Conservation (phyloP, 2,797 vertebrate species). For the Acipenser transmontanus region DNA sequence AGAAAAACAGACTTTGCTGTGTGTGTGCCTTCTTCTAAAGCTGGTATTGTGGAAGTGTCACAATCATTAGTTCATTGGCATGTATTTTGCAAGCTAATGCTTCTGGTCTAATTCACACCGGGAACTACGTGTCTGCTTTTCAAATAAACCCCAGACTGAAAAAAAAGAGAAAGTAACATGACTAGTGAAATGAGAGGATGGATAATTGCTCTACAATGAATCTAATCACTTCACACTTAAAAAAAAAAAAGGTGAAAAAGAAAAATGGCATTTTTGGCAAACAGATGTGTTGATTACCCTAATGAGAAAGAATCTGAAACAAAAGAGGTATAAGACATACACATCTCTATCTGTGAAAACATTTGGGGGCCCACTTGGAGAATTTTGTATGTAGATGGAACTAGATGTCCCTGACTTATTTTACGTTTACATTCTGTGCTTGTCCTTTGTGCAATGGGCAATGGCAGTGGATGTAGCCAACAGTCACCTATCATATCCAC, state of each 20-base stretch:
- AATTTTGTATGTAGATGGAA: not conserved
- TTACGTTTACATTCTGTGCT: not conserved
- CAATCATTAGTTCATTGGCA: slow-evolving; percentile 72
- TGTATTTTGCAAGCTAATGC: slow-evolving; percentile 74
- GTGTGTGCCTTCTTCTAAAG: slow-evolving; percentile 63
- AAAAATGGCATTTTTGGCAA: not conserved
- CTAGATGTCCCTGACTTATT: not conserved
- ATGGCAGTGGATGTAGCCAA: not conserved
- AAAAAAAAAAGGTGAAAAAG: slow-evolving; percentile 16
- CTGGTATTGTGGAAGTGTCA: slow-evolving; percentile 71
- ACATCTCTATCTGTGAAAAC: slow-evolving; percentile 12
- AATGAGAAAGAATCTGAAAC: slow-evolving; percentile 16
- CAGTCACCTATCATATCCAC: not conserved
- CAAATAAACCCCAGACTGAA: slow-evolving; percentile 47
- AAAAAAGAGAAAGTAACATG: slow-evolving; percentile 24
- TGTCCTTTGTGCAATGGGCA: not conserved
- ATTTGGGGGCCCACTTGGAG: slow-evolving; percentile 9
- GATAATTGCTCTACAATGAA: slow-evolving; percentile 18
- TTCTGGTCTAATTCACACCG: slow-evolving; percentile 68
- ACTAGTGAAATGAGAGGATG: slow-evolving; percentile 21
- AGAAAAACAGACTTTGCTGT: slow-evolving; percentile 71
- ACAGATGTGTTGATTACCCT: slow-evolving; percentile 13
- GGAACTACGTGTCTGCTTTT: slow-evolving; percentile 53
- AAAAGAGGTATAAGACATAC: slow-evolving; percentile 7
- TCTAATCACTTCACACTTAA: slow-evolving; percentile 31